Base-by-base conservation (phyloP, 2,888 invertebrate genomes). In the Molorchus minor region DNA sequence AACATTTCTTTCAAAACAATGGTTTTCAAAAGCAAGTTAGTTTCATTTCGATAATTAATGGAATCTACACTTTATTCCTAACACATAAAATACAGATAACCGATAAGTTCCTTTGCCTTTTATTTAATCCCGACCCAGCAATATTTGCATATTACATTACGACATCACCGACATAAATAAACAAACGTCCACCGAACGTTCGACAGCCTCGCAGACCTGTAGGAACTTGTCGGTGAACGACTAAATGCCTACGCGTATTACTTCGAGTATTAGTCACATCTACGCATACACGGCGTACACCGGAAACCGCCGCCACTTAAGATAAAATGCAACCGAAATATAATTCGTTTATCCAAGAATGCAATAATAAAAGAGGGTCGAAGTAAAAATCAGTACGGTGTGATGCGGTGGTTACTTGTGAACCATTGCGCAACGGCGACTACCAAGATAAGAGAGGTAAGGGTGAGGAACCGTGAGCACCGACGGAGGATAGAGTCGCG, bases 401-500 rank as follows among this genome's bases (percentile, higher is more conserved):
- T 77, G 77, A 77, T 78, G 79, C 78, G 78, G 79, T 77, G 78
- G 78, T 79, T 77, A 76, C 78, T 77, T 77, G 74, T 71, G 76
- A 76, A 78, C 77, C 77, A 79, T 77, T 79, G 79, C 80, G 80
- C 79, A 79, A 77, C 77, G 77, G 67, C 72, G 70, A 65, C 62
- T 62, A 62, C 62, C 58, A 61, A 65, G 67, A 79, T 62, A 59
- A 73, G 75, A 76, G 80, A 75, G 81, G 82, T 80, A 80, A 80
- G 80, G 68, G 75, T 69, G 82, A 82, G 83, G 83, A 83, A 81
- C 84, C 78, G 84, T 82, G 82, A 81, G 44, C 35, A 21, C 44
- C 54, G 61, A 62, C 62, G 68, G 69, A 79, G 79, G 81, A 83
- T 52, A 52, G 41, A 52, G 41, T 30, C 52, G 82, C 83, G 83